phyloP scores from a whole-genome alignment of 2,797 vertebrate species.

The Borostomias antarcticus region DNA sequence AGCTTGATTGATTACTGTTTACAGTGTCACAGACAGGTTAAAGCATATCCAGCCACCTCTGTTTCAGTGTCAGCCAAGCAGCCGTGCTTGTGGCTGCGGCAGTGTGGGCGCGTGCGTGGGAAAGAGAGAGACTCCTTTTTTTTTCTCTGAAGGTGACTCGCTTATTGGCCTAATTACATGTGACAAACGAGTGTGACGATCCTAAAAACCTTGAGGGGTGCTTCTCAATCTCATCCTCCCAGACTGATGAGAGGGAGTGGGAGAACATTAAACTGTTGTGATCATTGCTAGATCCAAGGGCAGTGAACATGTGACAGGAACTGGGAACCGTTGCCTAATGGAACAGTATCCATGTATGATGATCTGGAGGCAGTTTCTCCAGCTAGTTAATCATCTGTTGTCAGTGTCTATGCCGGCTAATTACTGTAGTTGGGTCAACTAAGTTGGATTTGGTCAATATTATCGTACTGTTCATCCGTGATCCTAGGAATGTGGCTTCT shows the following conservation, averaged over 20 bases:
- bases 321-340: neutral
- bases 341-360: neutral
- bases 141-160: slow-evolving; percentile 57
- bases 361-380: neutral
- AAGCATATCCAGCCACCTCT: slow-evolving; percentile 15
- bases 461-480: neutral
- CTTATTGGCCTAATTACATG: slow-evolving; percentile 63
- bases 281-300: neutral
- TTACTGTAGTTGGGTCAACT: too few species aligned
- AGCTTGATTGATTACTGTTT: slow-evolving; percentile 14
- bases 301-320: neutral
- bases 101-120: too few species aligned
- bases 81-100: slow-evolving; percentile 13
- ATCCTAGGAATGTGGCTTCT: neutral
- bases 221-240: slow-evolving; percentile 49
- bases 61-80: slow-evolving; percentile 57
- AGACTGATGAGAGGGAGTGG: slow-evolving; percentile 35
- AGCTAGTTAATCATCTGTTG: neutral
- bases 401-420: too few species aligned
- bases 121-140: too few species aligned
- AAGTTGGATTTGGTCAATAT: neutral
- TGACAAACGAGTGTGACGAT: slow-evolving; percentile 53
- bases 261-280: slow-evolving; percentile 14
- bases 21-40: slow-evolving; percentile 30
- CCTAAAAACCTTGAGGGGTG: slow-evolving; percentile 38